Percentiles rank a stretch among this genome's conserved stretches.
These are phyloP conservation scores for Monochamus saltuarius DNA, from an alignment of 1,140 invertebrate genomes.

Conservation along the genomic window DNA sequence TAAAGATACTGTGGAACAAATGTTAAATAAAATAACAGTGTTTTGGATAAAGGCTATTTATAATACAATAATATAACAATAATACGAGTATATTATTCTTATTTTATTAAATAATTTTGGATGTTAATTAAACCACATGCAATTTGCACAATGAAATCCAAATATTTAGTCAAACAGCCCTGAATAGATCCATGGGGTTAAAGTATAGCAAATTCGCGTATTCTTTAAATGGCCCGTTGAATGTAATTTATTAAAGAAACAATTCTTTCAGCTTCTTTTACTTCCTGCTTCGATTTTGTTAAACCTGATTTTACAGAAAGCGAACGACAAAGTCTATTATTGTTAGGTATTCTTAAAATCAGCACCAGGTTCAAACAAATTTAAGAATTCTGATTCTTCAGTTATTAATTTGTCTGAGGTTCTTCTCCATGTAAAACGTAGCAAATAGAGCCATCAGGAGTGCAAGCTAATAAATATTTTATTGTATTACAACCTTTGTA, in stretches of 20 bases:
- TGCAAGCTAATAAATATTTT: slow-evolving; percentile 52
- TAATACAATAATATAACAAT: too few relatives aligned
- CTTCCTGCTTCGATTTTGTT: too few relatives aligned
- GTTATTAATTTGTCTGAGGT: slow-evolving; percentile 46
- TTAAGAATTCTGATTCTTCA: slow-evolving; percentile 44
- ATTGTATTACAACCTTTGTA: too few relatives aligned
- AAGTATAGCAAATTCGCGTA: too few relatives aligned
- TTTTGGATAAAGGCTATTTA: slow-evolving; percentile 12
- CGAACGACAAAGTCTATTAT: too few relatives aligned
- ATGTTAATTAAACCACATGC: too few relatives aligned
- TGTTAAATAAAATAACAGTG: not conserved
- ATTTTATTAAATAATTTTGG: too few relatives aligned
- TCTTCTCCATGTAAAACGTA: slow-evolving; percentile 52
- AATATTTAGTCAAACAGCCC: slow-evolving; percentile 18
- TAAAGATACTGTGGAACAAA: not conserved
- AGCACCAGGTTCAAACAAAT: slow-evolving; percentile 33
- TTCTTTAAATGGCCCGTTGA: too few relatives aligned
- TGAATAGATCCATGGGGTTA: slow-evolving; percentile 46
- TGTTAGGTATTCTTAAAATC: slow-evolving; percentile 47
- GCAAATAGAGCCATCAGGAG: slow-evolving; percentile 51
- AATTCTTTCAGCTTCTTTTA: too few relatives aligned
- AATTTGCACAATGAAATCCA: slow-evolving; percentile 13
- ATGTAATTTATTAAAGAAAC: too few relatives aligned
- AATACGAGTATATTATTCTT: too few relatives aligned
- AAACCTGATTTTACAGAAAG: too few relatives aligned